A percentile compares a stretch with the other conserved stretches of the same genome.
Evolutionary conservation across 2,797 vertebrate genomes (phyloP).

Genomic region (Sylvia borin): DNA sequence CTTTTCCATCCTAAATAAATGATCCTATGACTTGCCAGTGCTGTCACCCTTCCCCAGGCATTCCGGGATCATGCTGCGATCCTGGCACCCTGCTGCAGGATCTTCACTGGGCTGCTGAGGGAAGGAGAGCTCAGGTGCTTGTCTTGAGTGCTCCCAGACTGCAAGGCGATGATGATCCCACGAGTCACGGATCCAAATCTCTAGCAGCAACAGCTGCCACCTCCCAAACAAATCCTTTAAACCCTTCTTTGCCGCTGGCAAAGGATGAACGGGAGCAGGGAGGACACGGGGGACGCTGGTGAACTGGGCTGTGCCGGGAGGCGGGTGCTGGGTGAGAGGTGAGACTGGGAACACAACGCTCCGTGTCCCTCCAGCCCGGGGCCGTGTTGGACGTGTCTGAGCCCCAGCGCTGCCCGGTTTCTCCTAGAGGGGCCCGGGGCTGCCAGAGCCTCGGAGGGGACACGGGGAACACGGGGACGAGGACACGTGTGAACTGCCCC

Average conservation of each 20-base stretch:
- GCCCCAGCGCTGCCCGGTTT: background rate
- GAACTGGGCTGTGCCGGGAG: background rate
- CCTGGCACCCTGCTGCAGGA: background rate
- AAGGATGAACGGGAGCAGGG: background rate
- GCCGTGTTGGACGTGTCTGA: fast-evolving
- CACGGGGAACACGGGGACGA: background rate
- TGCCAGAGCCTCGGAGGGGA: background rate
- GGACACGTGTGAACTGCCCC: background rate
- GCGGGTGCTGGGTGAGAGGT: background rate
- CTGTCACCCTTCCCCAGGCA: background rate
- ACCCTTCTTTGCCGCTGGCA: background rate
- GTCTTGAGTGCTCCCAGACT: background rate
- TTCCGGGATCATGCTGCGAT: background rate
- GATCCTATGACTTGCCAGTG: background rate
- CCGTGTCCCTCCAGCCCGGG: background rate
- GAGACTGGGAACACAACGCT: background rate
- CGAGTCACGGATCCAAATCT: background rate
- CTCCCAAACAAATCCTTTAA: background rate
- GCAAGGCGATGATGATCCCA: background rate
- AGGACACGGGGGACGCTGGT: background rate
- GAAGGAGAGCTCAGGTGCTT: background rate
- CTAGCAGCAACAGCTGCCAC: background rate
- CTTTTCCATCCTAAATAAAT: background rate
- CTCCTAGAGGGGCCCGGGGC: fast-evolving
- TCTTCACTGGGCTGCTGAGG: background rate